These are phyloP conservation scores for Synanthedon formicaeformis DNA, from an alignment of 2,888 invertebrate species.

Conservation along the genomic window DNA sequence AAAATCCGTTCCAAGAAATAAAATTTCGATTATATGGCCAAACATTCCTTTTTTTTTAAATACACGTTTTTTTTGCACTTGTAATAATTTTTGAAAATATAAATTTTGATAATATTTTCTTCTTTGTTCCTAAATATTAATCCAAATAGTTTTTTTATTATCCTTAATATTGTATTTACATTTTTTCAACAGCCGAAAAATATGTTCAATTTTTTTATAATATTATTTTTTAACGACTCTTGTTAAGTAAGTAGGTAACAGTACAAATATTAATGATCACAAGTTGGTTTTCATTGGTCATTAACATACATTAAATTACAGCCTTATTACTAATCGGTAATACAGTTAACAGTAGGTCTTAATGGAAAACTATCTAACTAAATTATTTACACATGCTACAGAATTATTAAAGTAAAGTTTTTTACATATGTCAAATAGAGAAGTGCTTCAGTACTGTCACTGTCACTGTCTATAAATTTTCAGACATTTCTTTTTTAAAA, in stretches of 20 bases:
- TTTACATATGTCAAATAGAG: constrained; percentile 3
- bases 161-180: constrained; percentile 71
- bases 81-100: constrained; percentile 72
- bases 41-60: constrained; percentile 56
- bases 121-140: constrained; percentile 70
- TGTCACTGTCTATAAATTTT: too few relatives aligned
- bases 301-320: constrained; percentile 70
- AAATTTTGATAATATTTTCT: constrained; percentile 70
- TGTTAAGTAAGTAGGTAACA: constrained; percentile 70
- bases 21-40: constrained; percentile 62
- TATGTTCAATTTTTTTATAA: constrained; percentile 67
- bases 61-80: constrained; percentile 60
- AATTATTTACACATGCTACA: constrained; percentile 40
- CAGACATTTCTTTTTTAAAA: too few relatives aligned
- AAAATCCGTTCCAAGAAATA: constrained; percentile 49
- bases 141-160: constrained; percentile 68
- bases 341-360: constrained; percentile 66
- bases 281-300: constrained; percentile 73
- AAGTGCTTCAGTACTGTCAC: neutral
- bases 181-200: constrained; percentile 71
- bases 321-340: constrained; percentile 55
- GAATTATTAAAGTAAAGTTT: constrained; percentile 5
- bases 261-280: constrained; percentile 73
- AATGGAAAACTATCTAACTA: constrained; percentile 39
- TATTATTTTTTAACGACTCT: constrained; percentile 71